A percentile compares a stretch with the other conserved stretches of the same genome.
These are phyloP conservation scores for Meteorus colon DNA, from an alignment of 2,888 invertebrate genomes.

Conservation along the genomic window DNA sequence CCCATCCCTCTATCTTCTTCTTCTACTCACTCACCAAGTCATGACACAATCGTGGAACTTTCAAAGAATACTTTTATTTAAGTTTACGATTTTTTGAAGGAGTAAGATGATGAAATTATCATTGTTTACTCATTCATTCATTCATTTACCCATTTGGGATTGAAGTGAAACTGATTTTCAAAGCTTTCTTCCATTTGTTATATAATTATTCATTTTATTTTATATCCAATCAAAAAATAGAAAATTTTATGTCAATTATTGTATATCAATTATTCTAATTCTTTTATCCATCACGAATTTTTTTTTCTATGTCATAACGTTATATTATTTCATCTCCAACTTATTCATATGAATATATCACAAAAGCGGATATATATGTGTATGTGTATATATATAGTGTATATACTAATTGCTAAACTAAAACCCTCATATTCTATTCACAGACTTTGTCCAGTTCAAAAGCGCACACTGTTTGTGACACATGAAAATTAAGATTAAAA, in stretches of 20 bases:
- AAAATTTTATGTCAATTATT: too few relatives aligned
- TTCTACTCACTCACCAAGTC: too few relatives aligned
- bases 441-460: constrained; percentile 32
- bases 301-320: background rate
- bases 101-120: too few relatives aligned
- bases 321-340: constrained; percentile 4
- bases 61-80: too few relatives aligned
- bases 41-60: constrained; percentile 1
- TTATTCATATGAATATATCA: background rate
- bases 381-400: background rate
- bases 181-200: too few relatives aligned
- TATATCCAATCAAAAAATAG: too few relatives aligned
- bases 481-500: constrained; percentile 63
- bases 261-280: background rate
- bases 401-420: constrained; percentile 29
- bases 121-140: too few relatives aligned
- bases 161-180: too few relatives aligned
- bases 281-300: constrained; percentile 27
- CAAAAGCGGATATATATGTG: constrained; percentile 4
- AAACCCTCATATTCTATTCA: constrained; percentile 40
- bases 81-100: too few relatives aligned
- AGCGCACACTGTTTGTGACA: constrained; percentile 59
- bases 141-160: too few relatives aligned
- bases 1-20: constrained; percentile 16
- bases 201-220: too few relatives aligned